Evolutionary conservation across 2,888 invertebrate genomes (phyloP).

Genomic region (Pedicia rivosa): DNA sequence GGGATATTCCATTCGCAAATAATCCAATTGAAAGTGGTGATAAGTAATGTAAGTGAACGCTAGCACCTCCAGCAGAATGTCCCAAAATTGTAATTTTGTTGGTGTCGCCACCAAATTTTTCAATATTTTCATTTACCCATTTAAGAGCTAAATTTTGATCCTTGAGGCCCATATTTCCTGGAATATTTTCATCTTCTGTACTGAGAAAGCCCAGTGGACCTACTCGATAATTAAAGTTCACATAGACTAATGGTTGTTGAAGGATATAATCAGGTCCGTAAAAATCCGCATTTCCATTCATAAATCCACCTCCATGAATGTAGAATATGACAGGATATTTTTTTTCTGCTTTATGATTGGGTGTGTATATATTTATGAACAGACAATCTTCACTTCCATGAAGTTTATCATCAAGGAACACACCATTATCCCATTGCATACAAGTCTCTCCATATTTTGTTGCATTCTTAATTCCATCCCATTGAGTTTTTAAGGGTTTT

Average conservation of each 20-base stretch:
- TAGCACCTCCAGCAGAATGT: constrained; percentile 57
- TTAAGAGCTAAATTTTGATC: constrained; percentile 54
- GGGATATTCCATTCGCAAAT: constrained; percentile 47
- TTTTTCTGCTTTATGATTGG: constrained; percentile 42
- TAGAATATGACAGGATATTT: constrained; percentile 44
- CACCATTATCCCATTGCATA: constrained; percentile 41
- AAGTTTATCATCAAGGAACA: constrained; percentile 16
- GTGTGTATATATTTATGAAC: constrained; percentile 45
- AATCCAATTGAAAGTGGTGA: constrained; percentile 43
- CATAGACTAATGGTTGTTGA: constrained; percentile 45
- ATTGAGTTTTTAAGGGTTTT: constrained; percentile 21
- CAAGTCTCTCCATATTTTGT: constrained; percentile 40
- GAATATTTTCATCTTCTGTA: constrained; percentile 48
- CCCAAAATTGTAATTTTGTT: constrained; percentile 50
- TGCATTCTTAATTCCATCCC: constrained; percentile 34
- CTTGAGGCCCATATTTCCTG: constrained; percentile 58
- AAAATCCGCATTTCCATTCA: constrained; percentile 40
- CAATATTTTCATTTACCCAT: constrained; percentile 53
- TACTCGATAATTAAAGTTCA: constrained; percentile 54
- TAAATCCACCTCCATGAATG: constrained; percentile 57
- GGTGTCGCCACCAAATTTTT: constrained; percentile 54
- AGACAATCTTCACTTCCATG: constrained; percentile 51
- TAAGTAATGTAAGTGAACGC: constrained; percentile 55
- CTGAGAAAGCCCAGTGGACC: constrained; percentile 61
- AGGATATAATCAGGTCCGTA: constrained; percentile 43